phyloP scores from a whole-genome alignment of 1,140 invertebrate species.

The Calycopis cecrops region DNA sequence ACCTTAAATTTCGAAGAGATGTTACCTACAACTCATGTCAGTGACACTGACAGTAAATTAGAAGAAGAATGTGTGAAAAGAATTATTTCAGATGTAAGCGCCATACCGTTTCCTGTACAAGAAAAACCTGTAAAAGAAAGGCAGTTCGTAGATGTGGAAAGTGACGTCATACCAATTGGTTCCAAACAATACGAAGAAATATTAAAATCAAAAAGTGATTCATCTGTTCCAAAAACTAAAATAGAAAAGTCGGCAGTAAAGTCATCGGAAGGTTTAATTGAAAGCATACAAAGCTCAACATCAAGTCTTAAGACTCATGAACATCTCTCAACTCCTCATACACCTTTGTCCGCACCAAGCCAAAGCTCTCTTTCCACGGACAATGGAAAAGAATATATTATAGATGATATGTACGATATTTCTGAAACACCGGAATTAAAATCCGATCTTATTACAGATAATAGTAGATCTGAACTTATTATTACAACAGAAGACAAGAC shows the following conservation, averaged over 20 bases:
- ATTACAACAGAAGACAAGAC: slow-evolving; percentile 75
- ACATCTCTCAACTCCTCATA: slow-evolving; percentile 73
- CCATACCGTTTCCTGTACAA: slow-evolving; percentile 53
- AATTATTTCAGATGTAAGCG: slow-evolving; percentile 47
- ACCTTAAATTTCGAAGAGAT: slow-evolving; percentile 34
- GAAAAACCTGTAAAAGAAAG: slow-evolving; percentile 53
- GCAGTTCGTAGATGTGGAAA: slow-evolving; percentile 66
- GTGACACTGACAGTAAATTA: slow-evolving; percentile 25
- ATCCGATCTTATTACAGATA: slow-evolving; percentile 67
- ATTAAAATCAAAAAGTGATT: slow-evolving; percentile 67
- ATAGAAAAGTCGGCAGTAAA: slow-evolving; percentile 49
- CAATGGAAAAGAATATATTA: slow-evolving; percentile 78
- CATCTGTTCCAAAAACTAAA: slow-evolving; percentile 66
- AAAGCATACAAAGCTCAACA: slow-evolving; percentile 65
- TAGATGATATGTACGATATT: slow-evolving; percentile 76
- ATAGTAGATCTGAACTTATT: slow-evolving; percentile 71
- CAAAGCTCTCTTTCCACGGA: slow-evolving; percentile 79
- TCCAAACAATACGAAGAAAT: slow-evolving; percentile 70
- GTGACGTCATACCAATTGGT: slow-evolving; percentile 63
- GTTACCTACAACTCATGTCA: slow-evolving; percentile 21
- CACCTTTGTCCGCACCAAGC: slow-evolving; percentile 77
- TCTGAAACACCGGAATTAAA: slow-evolving; percentile 75
- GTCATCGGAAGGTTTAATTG: slow-evolving; percentile 48
- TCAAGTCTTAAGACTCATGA: slow-evolving; percentile 71
- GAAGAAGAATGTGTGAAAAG: slow-evolving; percentile 55